These are phyloP conservation scores for Tinamus guttatus DNA, from an alignment of 2,113 vertebrate species.

Conservation along the genomic window DNA sequence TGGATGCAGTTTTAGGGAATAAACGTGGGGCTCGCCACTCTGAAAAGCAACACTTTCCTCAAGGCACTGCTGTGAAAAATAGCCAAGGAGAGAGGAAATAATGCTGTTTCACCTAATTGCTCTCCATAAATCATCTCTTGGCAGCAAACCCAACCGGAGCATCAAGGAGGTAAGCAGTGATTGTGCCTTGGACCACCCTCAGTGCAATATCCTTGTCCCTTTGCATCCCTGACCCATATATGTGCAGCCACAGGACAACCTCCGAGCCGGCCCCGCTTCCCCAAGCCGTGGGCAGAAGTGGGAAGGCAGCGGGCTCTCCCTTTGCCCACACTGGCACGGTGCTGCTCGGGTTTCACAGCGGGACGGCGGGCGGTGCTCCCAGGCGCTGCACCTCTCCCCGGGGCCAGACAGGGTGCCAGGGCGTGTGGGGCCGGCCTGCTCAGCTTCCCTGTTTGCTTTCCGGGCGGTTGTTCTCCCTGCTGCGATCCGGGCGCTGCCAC, in stretches of 20 bases:
- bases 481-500: background rate
- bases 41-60: conserved; percentile 28
- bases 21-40: conserved; percentile 5
- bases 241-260: rapidly evolving
- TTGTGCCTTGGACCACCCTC: background rate
- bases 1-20: background rate
- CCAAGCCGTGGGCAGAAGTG: background rate
- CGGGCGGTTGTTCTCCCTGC: conserved; percentile 32
- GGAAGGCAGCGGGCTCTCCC: background rate
- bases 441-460: conserved; percentile 64
- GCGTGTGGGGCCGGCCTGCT: background rate
- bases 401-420: background rate
- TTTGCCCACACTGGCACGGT: rapidly evolving
- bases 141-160: background rate
- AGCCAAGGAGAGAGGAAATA: conserved; percentile 31
- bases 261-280: background rate
- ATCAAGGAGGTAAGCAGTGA: background rate
- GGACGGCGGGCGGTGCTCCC: background rate
- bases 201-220: no score
- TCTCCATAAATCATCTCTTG: conserved; percentile 30
- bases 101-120: conserved; percentile 33
- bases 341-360: background rate
- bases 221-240: background rate
- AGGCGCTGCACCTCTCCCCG: rapidly evolving
- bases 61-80: conserved; percentile 13